Evolutionary conservation across 2,888 invertebrate species (phyloP).

Genomic region (Drosophila mimica): DNA sequence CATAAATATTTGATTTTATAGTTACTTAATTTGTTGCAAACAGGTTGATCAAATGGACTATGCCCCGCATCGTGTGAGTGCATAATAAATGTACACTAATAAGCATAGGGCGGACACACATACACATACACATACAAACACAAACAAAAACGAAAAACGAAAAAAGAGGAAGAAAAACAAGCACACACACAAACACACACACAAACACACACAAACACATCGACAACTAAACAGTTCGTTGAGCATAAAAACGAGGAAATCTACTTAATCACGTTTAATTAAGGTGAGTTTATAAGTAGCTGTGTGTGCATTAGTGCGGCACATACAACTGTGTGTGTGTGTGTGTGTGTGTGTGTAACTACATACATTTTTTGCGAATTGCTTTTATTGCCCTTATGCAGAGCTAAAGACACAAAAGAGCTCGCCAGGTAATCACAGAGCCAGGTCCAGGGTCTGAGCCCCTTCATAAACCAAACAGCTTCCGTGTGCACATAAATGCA

Average conservation of each 20-base stretch:
- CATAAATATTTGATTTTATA: conserved; percentile 3
- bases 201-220: conserved; percentile 55
- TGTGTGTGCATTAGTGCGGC: conserved; percentile 38
- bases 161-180: conserved; percentile 11
- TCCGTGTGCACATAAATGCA: conserved; percentile 76
- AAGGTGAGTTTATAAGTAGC: conserved; percentile 79
- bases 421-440: conserved; percentile 68
- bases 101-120: conserved; percentile 47
- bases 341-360: conserved; percentile 21
- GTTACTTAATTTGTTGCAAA: conserved; percentile 27
- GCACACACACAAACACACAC: conserved; percentile 40
- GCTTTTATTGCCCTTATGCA: conserved; percentile 71
- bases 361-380: conserved; percentile 52
- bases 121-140: conserved; percentile 22
- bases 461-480: conserved; percentile 51
- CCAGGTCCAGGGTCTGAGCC: conserved; percentile 21
- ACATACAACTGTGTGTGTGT: conserved; percentile 9
- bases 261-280: conserved; percentile 82
- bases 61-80: conserved; percentile 19
- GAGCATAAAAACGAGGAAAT: conserved; percentile 79
- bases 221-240: conserved; percentile 77
- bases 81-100: conserved; percentile 61
- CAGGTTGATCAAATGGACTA: conserved; percentile 25
- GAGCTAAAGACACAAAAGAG: conserved; percentile 68
- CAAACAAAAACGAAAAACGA: background rate